Evolutionary conservation across 2,888 invertebrate genomes (phyloP).

Genomic region (Pyrochroa serraticornis): DNA sequence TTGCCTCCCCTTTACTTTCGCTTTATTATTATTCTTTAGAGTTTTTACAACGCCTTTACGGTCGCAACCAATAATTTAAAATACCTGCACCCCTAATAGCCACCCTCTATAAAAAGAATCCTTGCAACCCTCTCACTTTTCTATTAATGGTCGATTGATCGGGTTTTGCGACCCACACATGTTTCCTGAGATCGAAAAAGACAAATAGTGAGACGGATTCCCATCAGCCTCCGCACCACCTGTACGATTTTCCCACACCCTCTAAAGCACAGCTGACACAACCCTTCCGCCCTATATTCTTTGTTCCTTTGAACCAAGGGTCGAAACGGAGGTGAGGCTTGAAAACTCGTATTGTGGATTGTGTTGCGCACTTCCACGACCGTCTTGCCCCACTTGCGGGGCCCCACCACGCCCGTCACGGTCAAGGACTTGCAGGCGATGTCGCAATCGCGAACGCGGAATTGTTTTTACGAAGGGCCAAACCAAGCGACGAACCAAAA

Average conservation of each 20-base stretch:
- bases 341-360: background rate
- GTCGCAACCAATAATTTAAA: background rate
- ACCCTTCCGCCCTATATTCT: conserved; percentile 49
- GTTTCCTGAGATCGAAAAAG: no score
- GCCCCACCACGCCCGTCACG: conserved; percentile 13
- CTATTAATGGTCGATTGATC: background rate
- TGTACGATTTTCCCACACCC: conserved; percentile 56
- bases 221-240: conserved; percentile 48
- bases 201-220: conserved; percentile 24
- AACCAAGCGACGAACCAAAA: no score
- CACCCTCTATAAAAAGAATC: background rate
- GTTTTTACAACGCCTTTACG: background rate
- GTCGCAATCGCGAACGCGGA: conserved; percentile 26
- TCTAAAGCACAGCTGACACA: conserved; percentile 50
- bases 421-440: conserved; percentile 28
- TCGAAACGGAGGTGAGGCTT: background rate
- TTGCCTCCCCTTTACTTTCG: no score
- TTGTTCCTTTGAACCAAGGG: conserved; percentile 4
- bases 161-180: no score
- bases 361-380: background rate
- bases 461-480: background rate
- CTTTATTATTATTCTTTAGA: no score
- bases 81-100: background rate
- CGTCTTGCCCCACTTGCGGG: conserved; percentile 28
- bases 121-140: background rate